Percentiles rank a stretch among this genome's conserved stretches.
phyloP scores from a whole-genome alignment of 2,888 invertebrate genomes.

The Endomychus coccineus region DNA sequence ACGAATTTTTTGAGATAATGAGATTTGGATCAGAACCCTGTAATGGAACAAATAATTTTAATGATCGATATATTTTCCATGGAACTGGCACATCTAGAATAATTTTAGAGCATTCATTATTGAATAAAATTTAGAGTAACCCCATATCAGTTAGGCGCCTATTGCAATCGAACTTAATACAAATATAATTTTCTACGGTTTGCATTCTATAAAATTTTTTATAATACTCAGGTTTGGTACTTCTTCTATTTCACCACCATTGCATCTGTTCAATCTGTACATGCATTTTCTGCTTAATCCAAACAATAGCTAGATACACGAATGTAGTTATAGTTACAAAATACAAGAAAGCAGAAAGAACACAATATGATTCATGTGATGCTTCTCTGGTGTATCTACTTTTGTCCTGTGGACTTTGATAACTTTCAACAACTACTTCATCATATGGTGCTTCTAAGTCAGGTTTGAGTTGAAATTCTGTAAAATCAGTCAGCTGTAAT shows the following conservation, averaged over 20 bases:
- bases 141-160: background rate
- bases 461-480: conserved; percentile 13
- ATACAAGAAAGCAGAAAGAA: conserved; percentile 42
- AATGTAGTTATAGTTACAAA: conserved; percentile 42
- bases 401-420: conserved; percentile 26
- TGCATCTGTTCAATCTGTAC: conserved; percentile 42
- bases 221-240: background rate
- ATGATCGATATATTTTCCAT: too few relatives aligned
- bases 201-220: background rate
- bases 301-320: conserved; percentile 40
- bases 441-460: conserved; percentile 31
- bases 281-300: conserved; percentile 42
- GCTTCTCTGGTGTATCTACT: conserved; percentile 22
- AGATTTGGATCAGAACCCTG: too few relatives aligned
- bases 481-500: conserved; percentile 27
- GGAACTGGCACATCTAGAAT: too few relatives aligned
- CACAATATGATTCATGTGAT: conserved; percentile 38
- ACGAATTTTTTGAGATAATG: too few relatives aligned
- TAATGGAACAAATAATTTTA: too few relatives aligned
- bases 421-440: conserved; percentile 39
- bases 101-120: too few relatives aligned
- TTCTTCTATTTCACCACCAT: conserved; percentile 36
- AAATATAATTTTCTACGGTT: background rate
- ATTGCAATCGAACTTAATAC: background rate
- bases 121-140: too few relatives aligned